These are phyloP conservation scores for Shargacucullia verbasci DNA, from an alignment of 2,888 invertebrate species.

Conservation along the genomic window DNA sequence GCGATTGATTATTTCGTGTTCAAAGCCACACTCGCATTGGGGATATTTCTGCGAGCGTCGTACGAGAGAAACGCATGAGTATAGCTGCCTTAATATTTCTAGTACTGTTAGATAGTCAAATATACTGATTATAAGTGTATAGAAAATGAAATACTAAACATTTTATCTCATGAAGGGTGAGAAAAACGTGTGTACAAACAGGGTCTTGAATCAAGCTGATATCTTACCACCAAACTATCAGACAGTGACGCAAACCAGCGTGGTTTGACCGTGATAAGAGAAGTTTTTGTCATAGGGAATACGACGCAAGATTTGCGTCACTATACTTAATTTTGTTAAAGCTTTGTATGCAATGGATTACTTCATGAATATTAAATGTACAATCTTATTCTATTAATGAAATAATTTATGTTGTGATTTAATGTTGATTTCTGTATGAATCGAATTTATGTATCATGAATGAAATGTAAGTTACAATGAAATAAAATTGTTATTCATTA, in stretches of 20 bases:
- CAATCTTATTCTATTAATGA: constrained; percentile 50
- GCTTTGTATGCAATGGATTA: constrained; percentile 49
- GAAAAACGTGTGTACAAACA: constrained; percentile 9
- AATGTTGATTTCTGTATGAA: constrained; percentile 67
- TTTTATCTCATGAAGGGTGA: neutral
- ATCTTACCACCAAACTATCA: no score
- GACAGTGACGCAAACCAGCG: no score
- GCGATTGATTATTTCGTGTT: constrained; percentile 15
- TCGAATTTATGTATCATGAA: constrained; percentile 68
- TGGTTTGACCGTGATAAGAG: no score
- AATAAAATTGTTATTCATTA: constrained; percentile 77
- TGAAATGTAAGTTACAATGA: constrained; percentile 71
- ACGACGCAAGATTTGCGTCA: constrained; percentile 29
- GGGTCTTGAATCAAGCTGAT: no score
- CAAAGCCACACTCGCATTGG: no score
- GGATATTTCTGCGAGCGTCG: no score
- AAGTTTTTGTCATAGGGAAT: no score
- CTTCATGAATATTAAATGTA: constrained; percentile 45
- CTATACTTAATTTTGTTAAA: constrained; percentile 17
- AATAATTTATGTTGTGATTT: constrained; percentile 62
- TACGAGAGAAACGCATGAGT: no score
- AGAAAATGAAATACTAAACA: constrained; percentile 21
- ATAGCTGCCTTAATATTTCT: neutral
- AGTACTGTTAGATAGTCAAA: constrained; percentile 8
- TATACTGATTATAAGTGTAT: constrained; percentile 25